phyloP scores from a whole-genome alignment of 2,797 vertebrate species.

The Emydoidea blandingii region DNA sequence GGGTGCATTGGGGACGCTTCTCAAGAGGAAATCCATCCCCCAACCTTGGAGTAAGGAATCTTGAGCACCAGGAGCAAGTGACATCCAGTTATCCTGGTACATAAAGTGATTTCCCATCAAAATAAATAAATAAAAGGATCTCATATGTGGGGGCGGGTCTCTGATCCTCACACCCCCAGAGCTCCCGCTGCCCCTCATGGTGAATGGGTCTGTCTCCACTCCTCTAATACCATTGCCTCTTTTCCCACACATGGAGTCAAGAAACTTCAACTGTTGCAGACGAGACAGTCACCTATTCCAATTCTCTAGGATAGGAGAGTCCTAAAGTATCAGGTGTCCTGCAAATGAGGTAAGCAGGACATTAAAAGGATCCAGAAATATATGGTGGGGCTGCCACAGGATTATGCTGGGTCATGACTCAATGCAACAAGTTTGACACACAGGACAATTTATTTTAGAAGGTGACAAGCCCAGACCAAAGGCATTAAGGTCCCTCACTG shows the following conservation, averaged over 20 bases:
- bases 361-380: neutral
- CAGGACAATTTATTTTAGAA: neutral
- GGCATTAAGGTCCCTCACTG: neutral
- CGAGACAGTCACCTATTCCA: neutral
- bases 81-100: neutral
- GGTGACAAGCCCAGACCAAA: neutral
- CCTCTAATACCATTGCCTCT: neutral
- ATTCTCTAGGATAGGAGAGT: neutral
- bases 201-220: neutral
- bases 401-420: neutral
- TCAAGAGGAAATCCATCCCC: neutral
- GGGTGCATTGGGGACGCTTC: fast-evolving
- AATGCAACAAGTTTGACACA: neutral
- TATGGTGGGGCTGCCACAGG: neutral
- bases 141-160: neutral
- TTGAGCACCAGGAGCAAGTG: neutral
- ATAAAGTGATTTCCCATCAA: neutral
- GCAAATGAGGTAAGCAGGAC: neutral
- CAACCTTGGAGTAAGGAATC: neutral
- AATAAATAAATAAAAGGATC: neutral
- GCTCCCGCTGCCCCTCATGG: neutral
- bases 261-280: neutral
- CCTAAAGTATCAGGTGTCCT: neutral
- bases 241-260: neutral
- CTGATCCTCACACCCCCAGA: neutral